phyloP scores from a whole-genome alignment of 2,113 vertebrate genomes.

The Typhlomys cinereus region DNA sequence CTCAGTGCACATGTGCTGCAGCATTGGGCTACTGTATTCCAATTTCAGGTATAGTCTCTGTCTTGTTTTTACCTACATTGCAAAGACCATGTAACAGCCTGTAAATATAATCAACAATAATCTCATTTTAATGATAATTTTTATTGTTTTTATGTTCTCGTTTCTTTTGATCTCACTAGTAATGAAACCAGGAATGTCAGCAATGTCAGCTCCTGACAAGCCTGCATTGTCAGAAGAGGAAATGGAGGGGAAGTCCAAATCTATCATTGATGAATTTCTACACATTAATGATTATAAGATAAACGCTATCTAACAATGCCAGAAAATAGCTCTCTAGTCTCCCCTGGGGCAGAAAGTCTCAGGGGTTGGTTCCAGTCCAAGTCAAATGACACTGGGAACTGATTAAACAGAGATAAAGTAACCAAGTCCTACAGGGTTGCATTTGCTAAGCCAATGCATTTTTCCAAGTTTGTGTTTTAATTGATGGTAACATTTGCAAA shows the following conservation, averaged over 20 bases:
- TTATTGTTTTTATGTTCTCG: slow-evolving; percentile 24
- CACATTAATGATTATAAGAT: slow-evolving; percentile 99
- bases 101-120: not conserved
- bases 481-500: not conserved
- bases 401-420: not conserved
- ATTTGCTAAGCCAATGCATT: not conserved
- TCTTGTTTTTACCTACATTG: not conserved
- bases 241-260: slow-evolving; percentile 93
- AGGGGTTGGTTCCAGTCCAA: not conserved
- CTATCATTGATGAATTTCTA: slow-evolving; percentile 98
- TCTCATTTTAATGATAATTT: slow-evolving; percentile 36
- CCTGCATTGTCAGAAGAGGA: slow-evolving; percentile 91
- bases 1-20: not conserved
- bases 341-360: not conserved
- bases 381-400: not conserved
- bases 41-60: not conserved
- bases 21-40: slow-evolving; percentile 15
- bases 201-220: slow-evolving; percentile 84
- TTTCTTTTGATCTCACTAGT: slow-evolving; percentile 22
- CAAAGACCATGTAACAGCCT: too few species aligned
- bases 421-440: not conserved
- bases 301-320: slow-evolving; percentile 39
- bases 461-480: not conserved
- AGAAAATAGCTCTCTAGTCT: not conserved
- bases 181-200: slow-evolving; percentile 89